phyloP scores from a whole-genome alignment of 2,888 invertebrate species.

The Latheticus oryzae region DNA sequence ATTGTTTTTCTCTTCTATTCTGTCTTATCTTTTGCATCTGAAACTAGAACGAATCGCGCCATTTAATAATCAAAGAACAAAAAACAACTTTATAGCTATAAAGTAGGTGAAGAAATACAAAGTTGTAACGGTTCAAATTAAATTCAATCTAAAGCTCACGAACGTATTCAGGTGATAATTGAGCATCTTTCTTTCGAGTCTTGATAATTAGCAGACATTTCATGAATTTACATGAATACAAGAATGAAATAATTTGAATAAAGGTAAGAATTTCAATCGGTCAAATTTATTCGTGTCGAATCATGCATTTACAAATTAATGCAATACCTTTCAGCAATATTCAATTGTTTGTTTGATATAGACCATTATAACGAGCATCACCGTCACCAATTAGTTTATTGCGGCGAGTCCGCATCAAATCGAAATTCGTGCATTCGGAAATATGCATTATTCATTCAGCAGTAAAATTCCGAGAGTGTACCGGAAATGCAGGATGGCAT shows the following conservation, averaged over 20 bases:
- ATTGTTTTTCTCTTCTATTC: too few species aligned
- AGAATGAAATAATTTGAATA: too few species aligned
- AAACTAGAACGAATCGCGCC: too few species aligned
- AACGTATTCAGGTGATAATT: not conserved
- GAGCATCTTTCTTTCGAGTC: slow-evolving; percentile 1
- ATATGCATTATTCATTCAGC: slow-evolving; percentile 44
- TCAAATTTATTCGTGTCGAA: slow-evolving; percentile 5
- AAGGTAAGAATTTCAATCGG: too few species aligned
- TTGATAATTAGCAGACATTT: not conserved
- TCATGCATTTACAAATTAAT: slow-evolving; percentile 9
- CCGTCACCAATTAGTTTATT: slow-evolving; percentile 37
- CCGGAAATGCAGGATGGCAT: slow-evolving; percentile 40
- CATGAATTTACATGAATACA: too few species aligned
- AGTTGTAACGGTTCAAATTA: too few species aligned
- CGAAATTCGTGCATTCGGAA: slow-evolving; percentile 18
- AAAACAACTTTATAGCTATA: not conserved
- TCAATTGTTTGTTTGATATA: slow-evolving; percentile 6
- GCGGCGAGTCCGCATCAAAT: slow-evolving; percentile 15
- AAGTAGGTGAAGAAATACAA: too few species aligned
- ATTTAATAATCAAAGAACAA: slow-evolving; percentile 1
- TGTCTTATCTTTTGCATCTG: too few species aligned
- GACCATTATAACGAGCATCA: slow-evolving; percentile 7
- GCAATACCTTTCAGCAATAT: slow-evolving; percentile 1
- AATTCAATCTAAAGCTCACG: too few species aligned
- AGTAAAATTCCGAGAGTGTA: slow-evolving; percentile 36